phyloP scores from a whole-genome alignment of 2,113 vertebrate species.

The Sterna hirundo region DNA sequence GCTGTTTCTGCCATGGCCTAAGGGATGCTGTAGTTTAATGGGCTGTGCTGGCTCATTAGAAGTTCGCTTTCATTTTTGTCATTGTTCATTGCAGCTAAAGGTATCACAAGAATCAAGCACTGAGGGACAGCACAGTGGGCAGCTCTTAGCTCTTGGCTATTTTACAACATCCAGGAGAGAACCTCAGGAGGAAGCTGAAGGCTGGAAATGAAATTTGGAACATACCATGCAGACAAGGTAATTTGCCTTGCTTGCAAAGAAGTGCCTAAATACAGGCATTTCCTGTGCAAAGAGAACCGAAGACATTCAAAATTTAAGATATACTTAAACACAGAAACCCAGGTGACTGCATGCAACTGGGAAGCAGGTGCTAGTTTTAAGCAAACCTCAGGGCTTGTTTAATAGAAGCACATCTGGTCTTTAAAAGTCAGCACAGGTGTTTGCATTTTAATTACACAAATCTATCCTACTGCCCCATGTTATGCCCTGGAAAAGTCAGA shows the following conservation, averaged over 20 bases:
- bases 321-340: background rate
- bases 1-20: background rate
- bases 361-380: constrained; percentile 30
- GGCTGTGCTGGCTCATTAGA: background rate
- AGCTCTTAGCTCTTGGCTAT: background rate
- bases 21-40: background rate
- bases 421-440: constrained; percentile 29
- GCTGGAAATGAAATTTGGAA: background rate
- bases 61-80: background rate
- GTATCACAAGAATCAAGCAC: background rate
- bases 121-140: background rate
- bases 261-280: background rate
- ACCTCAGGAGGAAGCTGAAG: background rate
- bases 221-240: background rate
- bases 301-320: background rate
- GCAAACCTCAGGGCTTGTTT: constrained; percentile 46
- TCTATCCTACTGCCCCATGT: background rate
- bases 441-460: constrained; percentile 32
- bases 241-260: background rate
- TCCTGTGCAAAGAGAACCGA: background rate
- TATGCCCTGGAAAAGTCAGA: constrained; percentile 16
- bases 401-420: constrained; percentile 38
- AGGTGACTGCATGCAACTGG: background rate
- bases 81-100: background rate
- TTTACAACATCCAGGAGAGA: background rate